These are phyloP conservation scores for Mus caroli DNA, from an alignment of 2,797 vertebrate species.

Conservation along the genomic window DNA sequence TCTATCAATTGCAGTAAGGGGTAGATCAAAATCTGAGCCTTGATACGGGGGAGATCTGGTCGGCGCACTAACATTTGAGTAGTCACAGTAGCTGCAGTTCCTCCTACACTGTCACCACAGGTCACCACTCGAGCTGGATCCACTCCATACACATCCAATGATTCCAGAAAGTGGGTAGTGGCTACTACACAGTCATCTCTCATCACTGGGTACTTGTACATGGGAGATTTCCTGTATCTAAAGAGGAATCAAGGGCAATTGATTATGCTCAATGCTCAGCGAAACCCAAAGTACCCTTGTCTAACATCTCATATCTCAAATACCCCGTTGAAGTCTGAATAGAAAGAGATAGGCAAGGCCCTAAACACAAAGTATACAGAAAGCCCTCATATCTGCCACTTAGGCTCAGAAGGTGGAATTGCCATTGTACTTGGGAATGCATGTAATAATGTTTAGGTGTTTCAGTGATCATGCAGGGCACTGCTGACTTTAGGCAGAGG, in stretches of 20 bases:
- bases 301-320: background rate
- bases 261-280: background rate
- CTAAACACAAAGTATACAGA: background rate
- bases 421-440: background rate
- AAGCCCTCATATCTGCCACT: background rate
- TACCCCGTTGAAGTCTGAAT: background rate
- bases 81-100: slow-evolving; percentile 87
- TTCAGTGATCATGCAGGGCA: background rate
- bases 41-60: slow-evolving; percentile 89
- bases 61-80: slow-evolving; percentile 88
- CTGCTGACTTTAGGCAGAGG: background rate
- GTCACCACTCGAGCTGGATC: slow-evolving; percentile 89
- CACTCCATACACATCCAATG: slow-evolving; percentile 89
- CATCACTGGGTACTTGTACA: slow-evolving; percentile 89
- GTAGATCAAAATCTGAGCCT: slow-evolving; percentile 93
- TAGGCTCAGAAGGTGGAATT: background rate
- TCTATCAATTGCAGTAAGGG: slow-evolving; percentile 90
- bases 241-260: background rate
- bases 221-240: slow-evolving; percentile 91
- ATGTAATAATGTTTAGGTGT: background rate
- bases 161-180: slow-evolving; percentile 91
- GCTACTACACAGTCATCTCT: slow-evolving; percentile 90
- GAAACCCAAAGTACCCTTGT: background rate
- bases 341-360: background rate
- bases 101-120: slow-evolving; percentile 93